phyloP scores from a whole-genome alignment of 2,797 vertebrate species.

The Acrossocheilus fasciatus region DNA sequence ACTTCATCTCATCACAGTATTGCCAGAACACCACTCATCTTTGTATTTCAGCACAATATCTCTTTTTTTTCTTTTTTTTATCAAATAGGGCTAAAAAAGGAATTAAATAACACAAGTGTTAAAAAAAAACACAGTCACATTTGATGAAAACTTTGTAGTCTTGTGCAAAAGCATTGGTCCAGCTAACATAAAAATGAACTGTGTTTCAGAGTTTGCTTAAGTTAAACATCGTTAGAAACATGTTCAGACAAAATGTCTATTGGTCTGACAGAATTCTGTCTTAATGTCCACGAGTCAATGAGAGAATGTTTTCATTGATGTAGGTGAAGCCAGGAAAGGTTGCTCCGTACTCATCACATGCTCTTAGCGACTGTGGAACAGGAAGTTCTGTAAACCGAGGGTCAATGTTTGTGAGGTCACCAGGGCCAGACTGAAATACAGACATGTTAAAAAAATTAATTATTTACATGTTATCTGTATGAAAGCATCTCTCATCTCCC shows the following conservation, averaged over 20 bases:
- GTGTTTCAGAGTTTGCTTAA: background rate
- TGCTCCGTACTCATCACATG: conserved; percentile 59
- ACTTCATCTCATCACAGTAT: background rate
- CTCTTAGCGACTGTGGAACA: conserved; percentile 71
- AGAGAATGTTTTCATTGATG: conserved; percentile 54
- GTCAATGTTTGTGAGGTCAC: conserved; percentile 79
- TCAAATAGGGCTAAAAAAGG: conserved; percentile 19
- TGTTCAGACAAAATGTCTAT: conserved; percentile 22
- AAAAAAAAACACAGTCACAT: conserved; percentile 2
- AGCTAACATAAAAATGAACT: conserved; percentile 12
- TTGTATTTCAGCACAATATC: background rate
- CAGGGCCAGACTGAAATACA: conserved; percentile 72
- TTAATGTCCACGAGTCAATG: conserved; percentile 16
- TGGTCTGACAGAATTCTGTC: conserved; percentile 30
- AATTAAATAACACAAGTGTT: background rate
- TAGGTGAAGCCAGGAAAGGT: conserved; percentile 81
- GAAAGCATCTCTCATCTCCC: background rate
- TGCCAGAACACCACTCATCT: background rate
- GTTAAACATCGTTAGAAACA: conserved; percentile 9
- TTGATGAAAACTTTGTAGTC: conserved; percentile 35
- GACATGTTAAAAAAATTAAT: background rate
- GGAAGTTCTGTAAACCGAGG: conserved; percentile 78
- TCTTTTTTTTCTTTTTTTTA: background rate
- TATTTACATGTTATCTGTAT: background rate
- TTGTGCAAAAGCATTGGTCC: conserved; percentile 48